Evolutionary conservation across 1,140 invertebrate species (phyloP).

Genomic region (Drosophila nannoptera): DNA sequence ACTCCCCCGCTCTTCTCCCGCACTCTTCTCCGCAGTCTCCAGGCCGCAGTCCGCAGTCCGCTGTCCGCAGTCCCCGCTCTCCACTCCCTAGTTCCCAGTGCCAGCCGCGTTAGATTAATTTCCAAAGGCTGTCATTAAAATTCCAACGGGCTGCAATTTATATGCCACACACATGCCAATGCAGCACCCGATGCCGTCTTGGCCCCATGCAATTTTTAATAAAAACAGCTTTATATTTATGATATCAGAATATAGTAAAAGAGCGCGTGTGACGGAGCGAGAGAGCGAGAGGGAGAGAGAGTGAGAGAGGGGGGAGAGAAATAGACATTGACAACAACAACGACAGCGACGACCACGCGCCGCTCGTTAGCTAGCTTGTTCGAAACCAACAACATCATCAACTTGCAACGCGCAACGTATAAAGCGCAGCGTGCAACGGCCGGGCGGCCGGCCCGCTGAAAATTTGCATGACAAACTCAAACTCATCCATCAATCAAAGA

Average conservation of each 20-base stretch:
- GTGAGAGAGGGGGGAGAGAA: not conserved
- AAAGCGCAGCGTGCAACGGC: constrained; percentile 16
- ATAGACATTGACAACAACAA: constrained; percentile 12
- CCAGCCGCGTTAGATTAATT: constrained; percentile 74
- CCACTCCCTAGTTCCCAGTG: constrained; percentile 21
- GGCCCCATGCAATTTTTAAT: constrained; percentile 70
- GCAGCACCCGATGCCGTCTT: constrained; percentile 39
- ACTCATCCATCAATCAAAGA: constrained; percentile 74
- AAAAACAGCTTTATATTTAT: constrained; percentile 77
- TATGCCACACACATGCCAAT: constrained; percentile 73
- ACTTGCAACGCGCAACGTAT: constrained; percentile 18
- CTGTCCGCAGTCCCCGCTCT: not conserved
- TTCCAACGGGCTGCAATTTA: constrained; percentile 75
- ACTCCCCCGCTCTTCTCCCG: not conserved
- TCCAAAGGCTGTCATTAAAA: constrained; percentile 77
- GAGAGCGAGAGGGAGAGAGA: constrained; percentile 14
- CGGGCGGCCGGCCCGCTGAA: constrained; percentile 51
- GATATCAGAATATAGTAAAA: constrained; percentile 63
- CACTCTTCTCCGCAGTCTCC: constrained; percentile 10
- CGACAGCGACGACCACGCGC: constrained; percentile 58
- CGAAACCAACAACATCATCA: constrained; percentile 46
- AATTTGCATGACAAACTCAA: constrained; percentile 75
- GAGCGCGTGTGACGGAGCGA: not conserved
- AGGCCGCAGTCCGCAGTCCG: constrained; percentile 7
- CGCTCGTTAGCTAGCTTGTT: constrained; percentile 56